Conservation (phyloP, 2,888 invertebrate genomes). For the Megaustenia siamemsis region DNA sequence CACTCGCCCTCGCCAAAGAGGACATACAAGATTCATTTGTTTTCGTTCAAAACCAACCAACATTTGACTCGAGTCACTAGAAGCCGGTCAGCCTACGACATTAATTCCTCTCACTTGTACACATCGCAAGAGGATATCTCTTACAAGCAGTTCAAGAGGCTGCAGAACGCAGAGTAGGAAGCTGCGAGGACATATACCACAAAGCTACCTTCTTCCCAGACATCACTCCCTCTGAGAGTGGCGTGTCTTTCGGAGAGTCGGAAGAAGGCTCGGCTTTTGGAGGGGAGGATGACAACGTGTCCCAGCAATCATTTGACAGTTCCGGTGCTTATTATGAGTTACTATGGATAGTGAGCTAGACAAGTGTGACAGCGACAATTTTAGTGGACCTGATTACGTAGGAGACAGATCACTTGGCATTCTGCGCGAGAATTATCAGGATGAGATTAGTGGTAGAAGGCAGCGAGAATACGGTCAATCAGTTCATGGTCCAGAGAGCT, state of each 20-base stretch:
- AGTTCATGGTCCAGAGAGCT: not conserved
- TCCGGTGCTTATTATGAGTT: constrained; percentile 56
- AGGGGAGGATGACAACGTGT: constrained; percentile 52
- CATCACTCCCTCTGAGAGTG: constrained; percentile 52
- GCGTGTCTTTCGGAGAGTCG: constrained; percentile 53
- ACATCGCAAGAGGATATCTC: constrained; percentile 40
- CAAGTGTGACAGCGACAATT: constrained; percentile 50
- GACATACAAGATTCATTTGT: constrained; percentile 29
- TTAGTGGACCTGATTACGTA: constrained; percentile 29
- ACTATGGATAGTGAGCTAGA: constrained; percentile 56
- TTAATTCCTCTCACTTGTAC: constrained; percentile 49
- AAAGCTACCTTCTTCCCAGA: constrained; percentile 28
- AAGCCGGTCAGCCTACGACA: constrained; percentile 42
- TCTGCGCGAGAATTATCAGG: constrained; percentile 4
- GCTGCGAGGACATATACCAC: constrained; percentile 55
- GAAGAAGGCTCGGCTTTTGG: constrained; percentile 48
- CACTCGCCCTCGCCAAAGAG: constrained; percentile 36
- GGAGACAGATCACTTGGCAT: constrained; percentile 38
- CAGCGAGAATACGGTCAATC: not conserved
- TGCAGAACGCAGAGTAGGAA: constrained; percentile 9
- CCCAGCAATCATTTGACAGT: constrained; percentile 55
- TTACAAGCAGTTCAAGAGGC: not conserved
- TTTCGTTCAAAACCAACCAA: not conserved
- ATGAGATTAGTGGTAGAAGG: not conserved
- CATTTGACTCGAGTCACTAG: constrained; percentile 23